These are phyloP conservation scores for Sycophila sp. DNA, from an alignment of 1,140 invertebrate species.

Conservation along the genomic window DNA sequence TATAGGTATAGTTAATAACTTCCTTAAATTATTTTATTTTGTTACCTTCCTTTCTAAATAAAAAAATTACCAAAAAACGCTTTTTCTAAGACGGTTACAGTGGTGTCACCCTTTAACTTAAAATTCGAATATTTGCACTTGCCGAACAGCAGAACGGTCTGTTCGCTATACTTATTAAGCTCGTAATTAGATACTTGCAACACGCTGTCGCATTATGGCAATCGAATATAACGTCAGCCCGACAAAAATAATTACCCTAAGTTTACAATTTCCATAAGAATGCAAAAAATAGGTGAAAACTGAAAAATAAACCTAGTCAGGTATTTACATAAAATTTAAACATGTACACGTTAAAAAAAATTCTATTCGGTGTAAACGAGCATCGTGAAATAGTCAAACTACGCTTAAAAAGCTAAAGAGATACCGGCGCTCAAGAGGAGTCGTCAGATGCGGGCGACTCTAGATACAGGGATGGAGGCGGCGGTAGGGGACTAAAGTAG, in stretches of 20 bases:
- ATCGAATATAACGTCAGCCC: neutral
- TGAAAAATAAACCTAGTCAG: neutral
- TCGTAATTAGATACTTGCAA: neutral
- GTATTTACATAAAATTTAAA: too few relatives aligned
- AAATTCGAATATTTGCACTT: constrained; percentile 56
- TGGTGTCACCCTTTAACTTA: too few relatives aligned
- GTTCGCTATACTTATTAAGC: constrained; percentile 20
- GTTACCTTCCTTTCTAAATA: too few relatives aligned
- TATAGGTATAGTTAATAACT: too few relatives aligned
- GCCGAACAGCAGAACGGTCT: constrained; percentile 32
- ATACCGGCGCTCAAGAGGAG: neutral
- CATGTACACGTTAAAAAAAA: too few relatives aligned
- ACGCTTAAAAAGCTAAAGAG: too few relatives aligned
- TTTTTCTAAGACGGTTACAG: too few relatives aligned
- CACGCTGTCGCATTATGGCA: neutral
- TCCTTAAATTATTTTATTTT: too few relatives aligned
- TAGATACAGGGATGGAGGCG: constrained; percentile 77
- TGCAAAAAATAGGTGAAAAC: neutral
- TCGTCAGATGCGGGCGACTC: constrained; percentile 18
- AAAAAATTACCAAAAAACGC: too few relatives aligned
- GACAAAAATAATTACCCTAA: neutral
- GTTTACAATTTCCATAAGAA: too few relatives aligned
- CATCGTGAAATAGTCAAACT: too few relatives aligned
- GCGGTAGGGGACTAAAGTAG: constrained; percentile 78
- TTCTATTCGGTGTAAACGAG: too few relatives aligned